Conservation (phyloP, 2,113 vertebrate species). For the Eudyptes chrysolophus region DNA sequence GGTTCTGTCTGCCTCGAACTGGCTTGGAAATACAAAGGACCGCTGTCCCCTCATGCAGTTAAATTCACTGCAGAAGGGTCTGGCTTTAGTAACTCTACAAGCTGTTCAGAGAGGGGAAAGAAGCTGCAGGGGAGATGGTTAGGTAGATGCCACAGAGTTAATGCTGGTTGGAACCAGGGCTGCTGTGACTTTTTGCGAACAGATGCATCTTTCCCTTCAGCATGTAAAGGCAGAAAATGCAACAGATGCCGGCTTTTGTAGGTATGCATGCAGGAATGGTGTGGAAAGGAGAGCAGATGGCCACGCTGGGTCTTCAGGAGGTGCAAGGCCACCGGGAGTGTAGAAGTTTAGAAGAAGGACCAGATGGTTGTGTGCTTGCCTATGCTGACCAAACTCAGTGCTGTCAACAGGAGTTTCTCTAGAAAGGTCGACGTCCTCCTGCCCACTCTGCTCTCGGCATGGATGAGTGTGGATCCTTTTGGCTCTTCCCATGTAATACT, state of each 20-base stretch:
- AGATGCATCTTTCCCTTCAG: background rate
- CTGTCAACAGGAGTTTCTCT: background rate
- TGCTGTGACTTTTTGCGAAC: background rate
- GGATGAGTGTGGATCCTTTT: background rate
- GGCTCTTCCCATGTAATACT: background rate
- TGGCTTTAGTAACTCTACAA: background rate
- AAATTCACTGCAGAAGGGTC: background rate
- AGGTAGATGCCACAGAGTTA: background rate
- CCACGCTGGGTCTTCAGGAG: background rate
- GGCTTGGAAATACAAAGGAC: background rate
- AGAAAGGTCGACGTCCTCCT: background rate
- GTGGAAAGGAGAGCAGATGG: background rate
- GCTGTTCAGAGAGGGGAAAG: background rate
- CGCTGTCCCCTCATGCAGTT: background rate
- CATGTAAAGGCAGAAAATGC: background rate
- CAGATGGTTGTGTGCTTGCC: background rate
- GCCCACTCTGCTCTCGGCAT: background rate
- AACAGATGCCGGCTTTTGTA: background rate
- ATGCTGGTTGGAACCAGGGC: background rate
- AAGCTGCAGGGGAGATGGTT: background rate
- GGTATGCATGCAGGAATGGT: background rate
- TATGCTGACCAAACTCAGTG: background rate
- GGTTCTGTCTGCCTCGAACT: background rate
- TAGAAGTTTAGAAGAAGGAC: background rate
- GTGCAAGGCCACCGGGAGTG: background rate